Evolutionary conservation across 2,888 invertebrate species (phyloP).

Genomic region (Embidobia sp.): DNA sequence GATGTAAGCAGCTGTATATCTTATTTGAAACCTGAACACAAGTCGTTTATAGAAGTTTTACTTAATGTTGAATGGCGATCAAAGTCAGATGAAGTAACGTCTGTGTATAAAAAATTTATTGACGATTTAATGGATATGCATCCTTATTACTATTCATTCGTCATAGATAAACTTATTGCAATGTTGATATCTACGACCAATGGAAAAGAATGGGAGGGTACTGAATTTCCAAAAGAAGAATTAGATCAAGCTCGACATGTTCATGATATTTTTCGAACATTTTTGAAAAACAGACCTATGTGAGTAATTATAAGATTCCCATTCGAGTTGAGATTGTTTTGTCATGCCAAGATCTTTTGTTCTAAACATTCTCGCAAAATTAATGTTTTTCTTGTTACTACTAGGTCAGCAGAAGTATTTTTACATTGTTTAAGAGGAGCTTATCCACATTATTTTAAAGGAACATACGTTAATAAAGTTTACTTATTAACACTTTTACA

Average conservation of each 20-base stretch:
- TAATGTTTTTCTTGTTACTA: no score
- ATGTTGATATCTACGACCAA: conserved; percentile 77
- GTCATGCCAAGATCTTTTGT: conserved; percentile 9
- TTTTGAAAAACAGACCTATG: conserved; percentile 84
- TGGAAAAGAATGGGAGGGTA: conserved; percentile 84
- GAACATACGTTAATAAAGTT: conserved; percentile 86
- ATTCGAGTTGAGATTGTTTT: no score
- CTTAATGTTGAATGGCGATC: conserved; percentile 84
- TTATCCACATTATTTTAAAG: conserved; percentile 90
- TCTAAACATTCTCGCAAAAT: no score
- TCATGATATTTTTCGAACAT: conserved; percentile 83
- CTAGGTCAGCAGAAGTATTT: conserved; percentile 88
- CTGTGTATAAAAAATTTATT: conserved; percentile 85
- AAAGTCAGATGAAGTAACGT: conserved; percentile 82
- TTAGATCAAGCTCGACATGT: conserved; percentile 84
- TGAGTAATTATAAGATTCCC: conserved; percentile 81
- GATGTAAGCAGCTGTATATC: conserved; percentile 84
- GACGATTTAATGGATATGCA: conserved; percentile 87
- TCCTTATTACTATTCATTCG: conserved; percentile 85
- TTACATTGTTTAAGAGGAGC: conserved; percentile 85
- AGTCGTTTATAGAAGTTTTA: conserved; percentile 84
- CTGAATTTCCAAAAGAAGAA: conserved; percentile 83
- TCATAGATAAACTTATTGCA: conserved; percentile 84
- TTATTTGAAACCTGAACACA: conserved; percentile 83
- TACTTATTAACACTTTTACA: conserved; percentile 91